Base-by-base conservation (phyloP, 37 sponge, comb jelly and placozoan genomes). In the Dysidea cf. avara region DNA sequence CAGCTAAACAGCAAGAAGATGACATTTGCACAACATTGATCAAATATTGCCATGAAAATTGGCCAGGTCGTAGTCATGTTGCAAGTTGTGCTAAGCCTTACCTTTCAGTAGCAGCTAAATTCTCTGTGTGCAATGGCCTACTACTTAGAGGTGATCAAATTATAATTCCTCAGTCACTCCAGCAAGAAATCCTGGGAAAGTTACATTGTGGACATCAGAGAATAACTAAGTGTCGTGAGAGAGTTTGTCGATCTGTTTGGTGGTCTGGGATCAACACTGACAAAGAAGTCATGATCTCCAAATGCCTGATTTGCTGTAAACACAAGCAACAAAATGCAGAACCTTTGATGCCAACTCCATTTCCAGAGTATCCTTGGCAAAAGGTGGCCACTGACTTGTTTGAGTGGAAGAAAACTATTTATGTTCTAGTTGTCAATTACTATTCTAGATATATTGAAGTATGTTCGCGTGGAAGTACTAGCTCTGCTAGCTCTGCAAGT, bases 351-450 rank as follows among this genome's bases (percentile, higher is more conserved):
- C 14, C 58, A 28, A 14, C 58, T 14, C 7, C 58, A 6, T 56
- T 56, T 56, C 58, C 58, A 56, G 58, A 56, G 11, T 26, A 26
- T 56, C 64, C 64, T 7, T 63, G 64, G 64, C n/a, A 63, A 33
- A 34, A 5, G 32, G 58, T 56, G 5, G 58, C 29, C 29, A 13
- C 58, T 7, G 58, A 56, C 11, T 7, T 56, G 5, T 56, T 56
- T 26, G 58, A 56, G 29, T 56, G 58, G 58, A 56, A 56, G 7
- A 28, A 22, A 22, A 6, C 7, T 7, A 28, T 7, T 13, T 56
- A 56, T 26, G 4, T 56, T 6, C 14, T 56, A 43, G 46, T 43
- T 5, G 9, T 43, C 46, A 9, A 43, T 43, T 43, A 43, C 46
- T 43, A 43, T 43, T 43, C 46, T 9, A 43, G 46, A 9, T 43